These are phyloP conservation scores for Drosophila willistoni DNA, from an alignment of 1,140 invertebrate genomes.

Conservation along the genomic window DNA sequence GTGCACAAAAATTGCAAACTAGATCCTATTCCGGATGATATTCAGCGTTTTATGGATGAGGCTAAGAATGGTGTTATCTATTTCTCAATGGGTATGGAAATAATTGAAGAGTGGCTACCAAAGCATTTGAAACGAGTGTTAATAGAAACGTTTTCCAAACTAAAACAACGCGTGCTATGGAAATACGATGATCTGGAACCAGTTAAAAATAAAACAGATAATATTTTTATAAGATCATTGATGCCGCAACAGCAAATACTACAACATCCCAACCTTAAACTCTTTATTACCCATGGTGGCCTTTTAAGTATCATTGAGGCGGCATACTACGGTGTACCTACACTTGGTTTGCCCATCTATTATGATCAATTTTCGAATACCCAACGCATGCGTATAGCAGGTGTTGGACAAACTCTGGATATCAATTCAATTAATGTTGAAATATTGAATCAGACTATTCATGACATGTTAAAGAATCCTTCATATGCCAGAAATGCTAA, in stretches of 20 bases:
- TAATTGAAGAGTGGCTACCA: constrained; percentile 83
- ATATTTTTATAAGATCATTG: constrained; percentile 86
- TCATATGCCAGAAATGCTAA: constrained; percentile 26
- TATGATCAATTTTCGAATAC: constrained; percentile 59
- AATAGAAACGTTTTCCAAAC: constrained; percentile 33
- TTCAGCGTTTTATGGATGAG: constrained; percentile 85
- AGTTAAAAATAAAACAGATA: constrained; percentile 82
- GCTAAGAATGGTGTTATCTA: constrained; percentile 85
- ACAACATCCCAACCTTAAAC: constrained; percentile 78
- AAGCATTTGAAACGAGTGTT: constrained; percentile 73
- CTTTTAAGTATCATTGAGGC: constrained; percentile 84
- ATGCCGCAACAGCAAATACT: constrained; percentile 84
- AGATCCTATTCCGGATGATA: constrained; percentile 51
- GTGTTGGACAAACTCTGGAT: constrained; percentile 83
- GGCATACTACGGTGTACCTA: constrained; percentile 57
- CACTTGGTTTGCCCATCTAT: constrained; percentile 57
- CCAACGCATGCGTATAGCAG: constrained; percentile 78
- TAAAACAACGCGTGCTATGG: constrained; percentile 83
- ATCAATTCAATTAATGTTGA: constrained; percentile 24
- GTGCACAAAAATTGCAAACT: constrained; percentile 80
- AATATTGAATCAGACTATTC: constrained; percentile 2
- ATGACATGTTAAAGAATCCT: constrained; percentile 33
- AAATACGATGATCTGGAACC: constrained; percentile 83
- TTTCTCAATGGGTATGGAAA: constrained; percentile 86
- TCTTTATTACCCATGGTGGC: constrained; percentile 86